Percentiles rank a stretch among this genome's conserved stretches.
Conservation (phyloP, 2,797 vertebrate species). For the Anniella stebbinsi region DNA sequence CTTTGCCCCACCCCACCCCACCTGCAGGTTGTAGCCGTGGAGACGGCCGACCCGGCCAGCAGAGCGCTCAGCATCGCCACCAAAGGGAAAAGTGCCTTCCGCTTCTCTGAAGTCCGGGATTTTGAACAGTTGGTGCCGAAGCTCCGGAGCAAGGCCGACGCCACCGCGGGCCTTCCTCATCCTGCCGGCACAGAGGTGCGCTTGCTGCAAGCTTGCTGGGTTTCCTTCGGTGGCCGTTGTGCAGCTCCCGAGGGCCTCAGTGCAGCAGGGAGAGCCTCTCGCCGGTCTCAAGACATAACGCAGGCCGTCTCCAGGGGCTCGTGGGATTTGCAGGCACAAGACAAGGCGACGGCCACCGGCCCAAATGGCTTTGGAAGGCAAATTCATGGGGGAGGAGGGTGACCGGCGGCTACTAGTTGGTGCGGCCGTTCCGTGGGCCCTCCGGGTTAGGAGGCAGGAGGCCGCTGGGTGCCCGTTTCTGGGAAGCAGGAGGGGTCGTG, state of each 20-base stretch:
- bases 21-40: slow-evolving; percentile 87
- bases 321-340: background rate
- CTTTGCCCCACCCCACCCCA: background rate
- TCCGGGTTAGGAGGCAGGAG: no score
- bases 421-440: no score
- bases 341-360: no score
- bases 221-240: background rate
- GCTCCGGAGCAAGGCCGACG: slow-evolving; percentile 84
- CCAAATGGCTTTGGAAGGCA: background rate
- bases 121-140: slow-evolving; percentile 87
- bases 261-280: no score
- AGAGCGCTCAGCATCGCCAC: slow-evolving; percentile 88
- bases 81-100: slow-evolving; percentile 91
- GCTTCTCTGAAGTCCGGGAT: slow-evolving; percentile 92
- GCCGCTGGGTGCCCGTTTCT: no score
- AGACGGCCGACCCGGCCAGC: slow-evolving; percentile 84
- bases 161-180: slow-evolving; percentile 84
- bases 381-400: background rate
- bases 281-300: background rate
- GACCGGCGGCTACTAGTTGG: background rate
- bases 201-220: background rate
- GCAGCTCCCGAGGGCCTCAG: background rate
- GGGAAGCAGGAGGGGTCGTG: no score
- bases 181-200: slow-evolving; percentile 83
- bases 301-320: background rate